Conservation (phyloP, 2,888 invertebrate species). For the Philopedon plagiatum region DNA sequence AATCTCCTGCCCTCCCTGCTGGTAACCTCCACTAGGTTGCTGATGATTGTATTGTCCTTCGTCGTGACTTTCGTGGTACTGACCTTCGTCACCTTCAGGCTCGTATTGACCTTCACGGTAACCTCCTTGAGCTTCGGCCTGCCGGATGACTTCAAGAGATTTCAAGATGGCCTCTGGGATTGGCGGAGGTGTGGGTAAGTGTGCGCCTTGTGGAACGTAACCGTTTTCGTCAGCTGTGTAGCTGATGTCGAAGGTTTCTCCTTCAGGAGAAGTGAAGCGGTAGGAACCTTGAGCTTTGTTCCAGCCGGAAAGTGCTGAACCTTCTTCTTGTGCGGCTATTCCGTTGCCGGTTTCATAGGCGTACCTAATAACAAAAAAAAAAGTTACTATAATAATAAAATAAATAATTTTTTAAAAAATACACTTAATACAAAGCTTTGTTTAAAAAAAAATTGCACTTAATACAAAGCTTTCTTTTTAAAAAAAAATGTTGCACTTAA, state of each 20-base stretch:
- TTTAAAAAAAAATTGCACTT: too few species aligned
- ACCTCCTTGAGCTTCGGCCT: slow-evolving; percentile 45
- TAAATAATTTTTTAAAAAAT: too few species aligned
- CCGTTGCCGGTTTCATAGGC: slow-evolving; percentile 74
- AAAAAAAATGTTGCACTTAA: too few species aligned
- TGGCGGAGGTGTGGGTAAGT: slow-evolving; percentile 77
- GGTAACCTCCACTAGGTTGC: slow-evolving; percentile 24
- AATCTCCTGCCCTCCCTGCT: slow-evolving; percentile 21
- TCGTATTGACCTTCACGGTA: slow-evolving; percentile 42
- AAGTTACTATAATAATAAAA: background rate
- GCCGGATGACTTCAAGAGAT: slow-evolving; percentile 48
- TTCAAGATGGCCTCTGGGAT: slow-evolving; percentile 75
- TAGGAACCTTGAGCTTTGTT: slow-evolving; percentile 58
- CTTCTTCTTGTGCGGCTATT: slow-evolving; percentile 66
- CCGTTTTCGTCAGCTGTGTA: slow-evolving; percentile 82
- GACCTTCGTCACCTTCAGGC: slow-evolving; percentile 50
- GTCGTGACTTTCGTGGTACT: slow-evolving; percentile 44
- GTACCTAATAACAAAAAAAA: slow-evolving; percentile 46
- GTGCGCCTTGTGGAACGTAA: slow-evolving; percentile 75
- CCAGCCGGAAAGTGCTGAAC: slow-evolving; percentile 60
- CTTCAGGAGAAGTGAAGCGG: slow-evolving; percentile 60
- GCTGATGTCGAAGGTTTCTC: slow-evolving; percentile 67
- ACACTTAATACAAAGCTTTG: too few species aligned
- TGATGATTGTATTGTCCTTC: slow-evolving; percentile 42
- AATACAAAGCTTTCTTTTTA: too few species aligned